Percentiles rank a stretch among this genome's conserved stretches.
Conservation (phyloP, 2,113 vertebrate species). For the Dipodomys ordii region DNA sequence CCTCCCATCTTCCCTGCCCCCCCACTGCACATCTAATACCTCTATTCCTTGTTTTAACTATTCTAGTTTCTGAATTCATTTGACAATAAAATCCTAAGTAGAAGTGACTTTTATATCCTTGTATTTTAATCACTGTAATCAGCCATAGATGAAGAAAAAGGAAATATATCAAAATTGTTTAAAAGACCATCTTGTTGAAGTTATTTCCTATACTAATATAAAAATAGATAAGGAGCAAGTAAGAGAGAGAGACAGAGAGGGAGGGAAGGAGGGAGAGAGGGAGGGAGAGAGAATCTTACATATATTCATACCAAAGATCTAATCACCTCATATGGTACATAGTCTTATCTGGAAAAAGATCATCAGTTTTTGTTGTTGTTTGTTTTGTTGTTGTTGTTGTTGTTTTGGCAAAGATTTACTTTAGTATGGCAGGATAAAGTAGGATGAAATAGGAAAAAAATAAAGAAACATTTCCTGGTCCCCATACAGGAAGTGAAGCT, state of each 20-base stretch:
- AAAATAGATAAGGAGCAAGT: background rate
- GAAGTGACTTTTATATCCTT: constrained; percentile 3
- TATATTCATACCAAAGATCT: background rate
- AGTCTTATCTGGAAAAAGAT: background rate
- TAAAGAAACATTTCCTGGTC: too few species aligned
- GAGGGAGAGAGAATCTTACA: background rate
- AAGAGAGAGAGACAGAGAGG: too few species aligned
- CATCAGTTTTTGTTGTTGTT: background rate
- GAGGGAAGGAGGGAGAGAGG: too few species aligned
- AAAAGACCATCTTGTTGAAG: background rate
- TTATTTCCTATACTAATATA: background rate
- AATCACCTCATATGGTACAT: background rate
- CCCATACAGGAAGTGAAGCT: too few species aligned
- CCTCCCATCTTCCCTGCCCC: background rate
- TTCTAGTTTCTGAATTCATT: background rate
- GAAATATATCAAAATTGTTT: background rate
- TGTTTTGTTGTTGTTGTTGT: too few species aligned
- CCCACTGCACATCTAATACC: background rate
- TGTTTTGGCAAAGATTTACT: too few species aligned
- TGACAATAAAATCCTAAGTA: constrained; percentile 32
- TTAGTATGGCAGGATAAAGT: too few species aligned
- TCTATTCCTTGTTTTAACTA: background rate
- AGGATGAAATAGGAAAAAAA: too few species aligned
- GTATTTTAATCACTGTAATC: background rate
- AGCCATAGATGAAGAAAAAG: background rate